Base-by-base conservation (phyloP, 2,888 invertebrate genomes). In the Apamea crenata region DNA sequence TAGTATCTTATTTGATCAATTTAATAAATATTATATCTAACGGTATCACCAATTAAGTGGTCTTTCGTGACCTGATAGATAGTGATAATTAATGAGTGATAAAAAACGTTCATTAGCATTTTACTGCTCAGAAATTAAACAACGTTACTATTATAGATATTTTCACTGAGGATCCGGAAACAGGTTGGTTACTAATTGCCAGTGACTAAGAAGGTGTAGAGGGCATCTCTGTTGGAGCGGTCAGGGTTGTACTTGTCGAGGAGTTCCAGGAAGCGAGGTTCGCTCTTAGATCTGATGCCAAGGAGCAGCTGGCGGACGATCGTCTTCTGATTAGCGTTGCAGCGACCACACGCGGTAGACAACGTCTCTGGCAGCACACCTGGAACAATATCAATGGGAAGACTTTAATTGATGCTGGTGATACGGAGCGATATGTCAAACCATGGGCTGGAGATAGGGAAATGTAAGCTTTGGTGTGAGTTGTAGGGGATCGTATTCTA, bases 181-280 rank as follows among this genome's bases (percentile, higher is more conserved):
- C 6, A 61, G 16, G 16, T 50, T 14, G 12, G 36, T 40, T 89
- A 69, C 96, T 97, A 91, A 97, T 97, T 94, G 67, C 96, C 96
- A 59, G 95, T 96, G 16, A 95, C 93, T 83, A 96, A 91, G 88
- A 97, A 97, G 29, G 95, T 96, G 89, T 97, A 97, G 90, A 98
- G 97, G 80, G 97, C 97, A 83, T 96, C 97, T 90, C 97, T 96
- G 95, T 98, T 98, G 74, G 96, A 91, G 21, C 97, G 97, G 44
- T 97, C 97, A 0, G 98, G 98, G 93, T 98, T 98, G 93, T 98
- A 98, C 94, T 98, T 98, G 79, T 96, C 97, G 86, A 98, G 97
- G 8, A 98, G 96, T 81, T 97, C 97, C 12, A 97, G 95, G 97
- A 98, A 98, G 89, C 97, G 96, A 0, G 97, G 96, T 36, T 97